These are phyloP conservation scores for Callyntrura sp. DNA, from an alignment of 2,888 invertebrate genomes.

Conservation along the genomic window DNA sequence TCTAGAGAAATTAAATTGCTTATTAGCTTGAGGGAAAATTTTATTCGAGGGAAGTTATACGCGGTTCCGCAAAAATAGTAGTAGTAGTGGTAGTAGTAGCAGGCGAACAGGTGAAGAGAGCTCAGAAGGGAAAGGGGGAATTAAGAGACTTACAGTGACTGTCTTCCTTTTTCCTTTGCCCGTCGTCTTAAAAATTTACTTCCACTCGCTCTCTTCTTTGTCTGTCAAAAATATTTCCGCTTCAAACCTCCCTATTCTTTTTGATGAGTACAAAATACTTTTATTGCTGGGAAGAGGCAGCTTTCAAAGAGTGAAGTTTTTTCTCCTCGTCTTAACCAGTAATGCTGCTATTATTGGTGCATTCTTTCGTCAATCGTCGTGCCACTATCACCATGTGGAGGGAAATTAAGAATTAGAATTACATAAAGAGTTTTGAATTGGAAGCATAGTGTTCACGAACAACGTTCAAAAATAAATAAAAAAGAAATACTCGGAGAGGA, in stretches of 20 bases:
- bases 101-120: neutral
- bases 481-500: no score
- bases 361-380: neutral
- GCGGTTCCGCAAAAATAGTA: no score
- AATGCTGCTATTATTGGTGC: neutral
- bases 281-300: no score
- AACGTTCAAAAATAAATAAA: no score
- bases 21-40: constrained; percentile 18
- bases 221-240: constrained; percentile 27
- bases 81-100: no score
- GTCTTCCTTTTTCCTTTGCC: neutral
- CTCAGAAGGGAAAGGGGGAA: constrained; percentile 10
- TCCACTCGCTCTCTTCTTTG: neutral
- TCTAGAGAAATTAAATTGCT: constrained; percentile 19
- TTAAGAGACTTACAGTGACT: neutral
- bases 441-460: no score
- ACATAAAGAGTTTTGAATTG: no score
- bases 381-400: no score
- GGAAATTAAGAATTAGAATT: no score
- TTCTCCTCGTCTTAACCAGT: neutral
- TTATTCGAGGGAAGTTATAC: no score
- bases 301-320: no score
- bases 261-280: no score
- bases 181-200: constrained; percentile 23
- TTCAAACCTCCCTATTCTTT: neutral